Conservation (phyloP, 2,797 vertebrate species). For the Carcharodon carcharias region DNA sequence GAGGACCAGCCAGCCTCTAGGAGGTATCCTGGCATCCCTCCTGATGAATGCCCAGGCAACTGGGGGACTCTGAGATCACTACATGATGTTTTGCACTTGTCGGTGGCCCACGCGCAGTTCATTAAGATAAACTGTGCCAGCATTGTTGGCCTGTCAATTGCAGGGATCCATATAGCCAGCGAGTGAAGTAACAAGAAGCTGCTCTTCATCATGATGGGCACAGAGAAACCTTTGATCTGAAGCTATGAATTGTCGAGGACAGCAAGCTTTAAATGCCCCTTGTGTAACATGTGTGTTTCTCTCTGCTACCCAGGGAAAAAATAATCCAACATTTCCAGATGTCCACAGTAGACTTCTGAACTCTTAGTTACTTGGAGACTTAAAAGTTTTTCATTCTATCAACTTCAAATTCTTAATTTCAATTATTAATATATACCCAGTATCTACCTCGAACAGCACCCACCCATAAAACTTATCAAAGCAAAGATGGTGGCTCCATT, state of each 20-base stretch:
- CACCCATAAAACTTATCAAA: too few species aligned
- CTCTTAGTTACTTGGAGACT: too few species aligned
- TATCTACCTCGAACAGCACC: too few species aligned
- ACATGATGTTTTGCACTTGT: not conserved
- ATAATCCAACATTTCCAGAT: too few species aligned
- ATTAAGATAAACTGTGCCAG: constrained; percentile 37
- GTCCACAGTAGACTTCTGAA: too few species aligned
- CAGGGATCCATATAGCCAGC: constrained; percentile 42
- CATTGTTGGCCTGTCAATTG: constrained; percentile 41
- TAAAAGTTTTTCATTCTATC: too few species aligned
- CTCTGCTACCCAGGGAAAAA: too few species aligned
- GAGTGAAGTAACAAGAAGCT: not conserved
- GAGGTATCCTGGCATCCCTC: not conserved
- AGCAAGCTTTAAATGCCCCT: not conserved
- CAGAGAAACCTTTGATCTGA: constrained; percentile 51
- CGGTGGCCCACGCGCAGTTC: constrained; percentile 29
- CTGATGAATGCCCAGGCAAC: not conserved
- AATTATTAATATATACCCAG: too few species aligned
- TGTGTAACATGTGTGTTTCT: not conserved
- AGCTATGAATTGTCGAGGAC: not conserved
- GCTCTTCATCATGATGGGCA: constrained; percentile 40
- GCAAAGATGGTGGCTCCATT: too few species aligned
- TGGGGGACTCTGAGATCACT: not conserved
- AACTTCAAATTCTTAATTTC: too few species aligned
- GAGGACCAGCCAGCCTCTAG: not conserved